phyloP scores from a whole-genome alignment of 1,140 invertebrate genomes.

The Oedothorax gibbosus region DNA sequence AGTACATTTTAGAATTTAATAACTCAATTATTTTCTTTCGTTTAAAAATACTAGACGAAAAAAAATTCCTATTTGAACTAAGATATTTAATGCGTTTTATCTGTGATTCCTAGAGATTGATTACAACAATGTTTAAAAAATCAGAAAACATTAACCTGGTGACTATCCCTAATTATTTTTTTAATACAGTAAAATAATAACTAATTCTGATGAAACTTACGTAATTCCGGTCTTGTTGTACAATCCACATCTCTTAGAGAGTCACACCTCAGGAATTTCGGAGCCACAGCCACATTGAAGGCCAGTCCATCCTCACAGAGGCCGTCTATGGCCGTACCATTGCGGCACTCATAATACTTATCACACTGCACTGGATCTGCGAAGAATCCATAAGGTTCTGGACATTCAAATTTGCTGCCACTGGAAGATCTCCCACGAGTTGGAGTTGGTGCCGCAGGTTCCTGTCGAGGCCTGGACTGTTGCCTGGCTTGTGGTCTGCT shows the following conservation, averaged over 20 bases:
- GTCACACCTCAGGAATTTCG: constrained; percentile 74
- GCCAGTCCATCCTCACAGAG: constrained; percentile 85
- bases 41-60: too few species aligned
- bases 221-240: constrained; percentile 78
- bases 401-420: constrained; percentile 25
- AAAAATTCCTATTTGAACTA: too few species aligned
- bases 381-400: constrained; percentile 77
- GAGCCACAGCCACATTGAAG: constrained; percentile 74
- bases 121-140: too few species aligned
- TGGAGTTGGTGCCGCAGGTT: background rate
- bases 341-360: constrained; percentile 81
- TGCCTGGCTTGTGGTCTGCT: constrained; percentile 3
- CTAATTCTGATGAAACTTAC: constrained; percentile 73
- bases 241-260: constrained; percentile 84
- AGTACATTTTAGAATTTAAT: too few species aligned
- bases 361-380: constrained; percentile 83
- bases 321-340: constrained; percentile 75
- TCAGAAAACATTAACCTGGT: too few species aligned
- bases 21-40: too few species aligned
- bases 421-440: constrained; percentile 15
- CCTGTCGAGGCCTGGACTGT: background rate
- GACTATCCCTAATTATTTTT: too few species aligned
- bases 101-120: too few species aligned
- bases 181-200: too few species aligned
- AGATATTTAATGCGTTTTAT: too few species aligned